Conservation (phyloP, 2,888 invertebrate species). For the Conomelus anceps region DNA sequence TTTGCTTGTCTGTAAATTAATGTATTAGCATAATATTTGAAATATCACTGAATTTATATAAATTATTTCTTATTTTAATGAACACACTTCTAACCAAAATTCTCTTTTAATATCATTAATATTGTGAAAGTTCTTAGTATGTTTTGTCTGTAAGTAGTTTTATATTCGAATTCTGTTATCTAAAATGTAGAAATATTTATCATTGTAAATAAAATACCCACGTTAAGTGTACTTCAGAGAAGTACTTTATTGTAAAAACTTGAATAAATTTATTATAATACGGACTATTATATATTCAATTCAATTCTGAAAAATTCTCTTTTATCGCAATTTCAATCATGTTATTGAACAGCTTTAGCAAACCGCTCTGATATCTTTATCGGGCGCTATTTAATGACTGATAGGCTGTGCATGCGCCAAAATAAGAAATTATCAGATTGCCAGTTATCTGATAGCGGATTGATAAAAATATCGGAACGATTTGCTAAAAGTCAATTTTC, state of each 20-base stretch:
- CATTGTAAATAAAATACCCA: background rate
- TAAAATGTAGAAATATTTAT: background rate
- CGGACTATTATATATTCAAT: too few species aligned
- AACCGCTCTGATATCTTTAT: too few species aligned
- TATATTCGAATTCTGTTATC: background rate
- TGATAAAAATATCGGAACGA: too few species aligned
- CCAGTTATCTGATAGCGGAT: too few species aligned
- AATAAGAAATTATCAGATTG: too few species aligned
- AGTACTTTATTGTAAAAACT: background rate
- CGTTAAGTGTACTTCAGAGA: background rate
- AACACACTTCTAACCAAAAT: background rate
- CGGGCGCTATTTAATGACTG: too few species aligned
- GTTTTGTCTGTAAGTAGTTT: background rate
- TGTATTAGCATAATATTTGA: background rate
- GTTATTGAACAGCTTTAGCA: too few species aligned
- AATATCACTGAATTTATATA: background rate
- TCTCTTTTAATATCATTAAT: background rate
- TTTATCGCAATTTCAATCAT: too few species aligned
- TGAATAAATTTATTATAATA: background rate
- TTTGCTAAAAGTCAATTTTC: too few species aligned
- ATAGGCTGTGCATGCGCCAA: too few species aligned
- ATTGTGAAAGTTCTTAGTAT: background rate
- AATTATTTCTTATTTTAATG: background rate
- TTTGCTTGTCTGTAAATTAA: background rate
- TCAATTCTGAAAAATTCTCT: too few species aligned